Evolutionary conservation across 2,797 vertebrate genomes (phyloP).

Genomic region (Cyclura pinguis): DNA sequence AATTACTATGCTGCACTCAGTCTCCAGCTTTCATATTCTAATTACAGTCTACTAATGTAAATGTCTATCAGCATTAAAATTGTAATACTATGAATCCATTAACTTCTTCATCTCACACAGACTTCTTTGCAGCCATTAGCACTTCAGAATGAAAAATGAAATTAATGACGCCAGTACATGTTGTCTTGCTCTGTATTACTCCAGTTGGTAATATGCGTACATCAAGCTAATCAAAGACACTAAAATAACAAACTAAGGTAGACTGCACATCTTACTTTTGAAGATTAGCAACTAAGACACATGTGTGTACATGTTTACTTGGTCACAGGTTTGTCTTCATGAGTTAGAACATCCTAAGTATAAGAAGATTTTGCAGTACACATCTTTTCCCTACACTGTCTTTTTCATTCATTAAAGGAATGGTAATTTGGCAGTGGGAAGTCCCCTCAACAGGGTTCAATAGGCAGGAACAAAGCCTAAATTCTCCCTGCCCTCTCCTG

Average conservation of each 20-base stretch:
- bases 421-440: not conserved
- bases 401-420: not conserved
- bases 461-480: no score
- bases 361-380: constrained; percentile 2
- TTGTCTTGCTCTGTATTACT: not conserved
- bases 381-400: not conserved
- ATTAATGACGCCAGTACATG: not conserved
- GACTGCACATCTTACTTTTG: not conserved
- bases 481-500: not conserved
- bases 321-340: not conserved
- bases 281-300: no score
- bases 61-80: not conserved
- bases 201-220: no score
- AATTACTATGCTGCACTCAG: not conserved
- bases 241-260: not conserved
- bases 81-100: not conserved
- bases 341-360: not conserved
- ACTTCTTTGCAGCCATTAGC: not conserved
- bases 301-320: not conserved
- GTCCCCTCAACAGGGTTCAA: not conserved
- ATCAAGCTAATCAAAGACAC: not conserved
- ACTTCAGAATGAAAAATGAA: not conserved
- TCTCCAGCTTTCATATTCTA: not conserved
- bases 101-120: not conserved
- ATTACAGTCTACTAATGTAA: not conserved